Evolutionary conservation across 2,113 vertebrate genomes (phyloP), one percentile per base, ranked within the genome.

Genomic region (Electrona antarctica): DNA sequence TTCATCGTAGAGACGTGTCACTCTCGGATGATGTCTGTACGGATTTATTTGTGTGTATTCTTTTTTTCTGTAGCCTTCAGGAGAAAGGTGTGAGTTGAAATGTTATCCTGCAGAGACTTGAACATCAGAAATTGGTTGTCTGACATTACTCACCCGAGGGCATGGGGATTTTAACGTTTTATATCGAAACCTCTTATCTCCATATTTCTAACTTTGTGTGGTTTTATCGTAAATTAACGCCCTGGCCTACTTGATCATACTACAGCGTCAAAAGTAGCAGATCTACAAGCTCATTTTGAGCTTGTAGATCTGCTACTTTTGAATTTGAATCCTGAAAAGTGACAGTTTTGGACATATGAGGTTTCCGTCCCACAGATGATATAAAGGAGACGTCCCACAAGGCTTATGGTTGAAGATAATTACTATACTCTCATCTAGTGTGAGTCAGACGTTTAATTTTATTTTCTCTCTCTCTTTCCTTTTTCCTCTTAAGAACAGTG

Each of bases 51-150:
- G 1, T 50, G 15, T 74, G 33, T 41, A 41, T 41, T 41, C 11
- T 12, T 28, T 48, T 28, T 67, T 74, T 67, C 47, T 80, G n/a
- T 69, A 41, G 71, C 86, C 71, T 7, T 7, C 6, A 67, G 80
- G 29, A 21, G 5, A 84, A 66, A 83, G 69, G 72, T 70, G 71
- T 64, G 65, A 63, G 66, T 63, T 69, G 60, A 81, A 85, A 81
- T 13, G 1, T n/a, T 74, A 55, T 76, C 69, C 60, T 90, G 91
- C 68, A 80, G 61, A 9, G 75, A 83, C 91, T 73, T 91, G 91
- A 91, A 67, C 74, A 48, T 68, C 72, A 65, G 60, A n/a, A 60
- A 29, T 76, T 84, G 56, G 69, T 69, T 83, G 64, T 70, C 47
- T 83, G 70, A 76, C 79, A 66, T 87, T 78, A 77, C 83, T 74